Base-by-base conservation (phyloP, 2,797 vertebrate genomes). In the Coregonus ussuriensis region DNA sequence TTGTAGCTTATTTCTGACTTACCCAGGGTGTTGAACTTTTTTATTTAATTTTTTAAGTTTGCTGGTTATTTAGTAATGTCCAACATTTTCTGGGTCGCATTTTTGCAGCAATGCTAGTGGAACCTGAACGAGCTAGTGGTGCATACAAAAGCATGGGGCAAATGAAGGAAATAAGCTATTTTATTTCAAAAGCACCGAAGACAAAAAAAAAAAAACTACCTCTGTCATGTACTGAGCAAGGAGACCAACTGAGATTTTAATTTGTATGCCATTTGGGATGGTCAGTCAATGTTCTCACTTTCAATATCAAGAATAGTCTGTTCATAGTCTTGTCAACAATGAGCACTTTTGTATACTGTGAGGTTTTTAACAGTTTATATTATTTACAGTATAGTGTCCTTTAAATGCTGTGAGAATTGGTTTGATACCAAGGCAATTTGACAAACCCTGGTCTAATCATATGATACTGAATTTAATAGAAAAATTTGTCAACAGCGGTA, bases 351-450 rank as follows among this genome's bases (percentile, higher is more conserved):
- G 11, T 63, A 25, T 29, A 68, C 15, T 68, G 65, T 33, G 13
- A 68, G 31, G 29, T 37, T 25, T 25, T 25, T 68, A 18, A 53
- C 29, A 68, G 47, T 59, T 41, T 9, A 53, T 14, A 29, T 2
- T 18, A 18, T 67, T 52, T 29, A 31, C 59, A 52, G 21, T 33
- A 35, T 59, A 65, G 72, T 47, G 37, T 70, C 33, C 67, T 25
- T 37, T 70, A 70, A 70, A 47, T 70, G 68, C 37, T 41, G 33
- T 21, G n/a, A 41, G 3, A 41, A 70, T 67, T 35, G 3, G 15
- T 31, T 67, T 67, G 25, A 67, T n/a, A 56, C 54, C 18, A 70
- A 70, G 67, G 35, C 35, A 47, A 70, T 70, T 70, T 47, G 68
- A 70, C 68, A 70, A 70, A 47, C 16, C 4, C 18, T 41, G 67